Base-by-base conservation (phyloP, 2,888 invertebrate species). In the Xestoiulus laeticollis region DNA sequence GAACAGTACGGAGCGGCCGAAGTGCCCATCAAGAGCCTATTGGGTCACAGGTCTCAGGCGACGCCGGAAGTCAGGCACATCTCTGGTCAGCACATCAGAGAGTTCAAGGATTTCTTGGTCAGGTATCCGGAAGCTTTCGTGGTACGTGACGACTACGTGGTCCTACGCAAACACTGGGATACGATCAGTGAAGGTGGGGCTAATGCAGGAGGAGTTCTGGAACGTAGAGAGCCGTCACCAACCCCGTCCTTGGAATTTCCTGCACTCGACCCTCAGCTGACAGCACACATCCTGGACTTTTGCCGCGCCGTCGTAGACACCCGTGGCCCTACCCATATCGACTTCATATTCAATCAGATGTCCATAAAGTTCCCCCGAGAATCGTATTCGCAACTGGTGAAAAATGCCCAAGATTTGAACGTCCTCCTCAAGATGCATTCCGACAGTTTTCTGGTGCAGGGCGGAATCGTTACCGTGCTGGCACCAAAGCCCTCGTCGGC, bases 31-130 rank as follows among this genome's bases (percentile, higher is more conserved):
- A 97, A 97, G 92, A 98, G 98, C 92, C 94, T 99, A 90, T 94
- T 99, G 89, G 99, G 99, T 0, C 99, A 99, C 93, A 95, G 98
- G 90, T 97, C 97, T 90, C 98, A 94, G 91, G 99, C 99, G 32
- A 96, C 98, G 89, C 97, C 97, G 22, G 99, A 99, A 94, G 98
- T 99, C 90, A 95, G 99, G 89, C 97, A 98, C 92, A 97, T 98
- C 91, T 98, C 98, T 90, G 96, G 95, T 90, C 97, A 98, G 92
- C 97, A 98, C 92, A 96, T 97, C 91, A 96, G 96, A 92, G 98
- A 98, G 92, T 98, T 98, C 92, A 95, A 95, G 90, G 98, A 98
- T 89, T 98, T 98, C 92, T 93, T 98, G 22, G 91, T 94, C 89
- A 96, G 96, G 91, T 96, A 97, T 92, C 94, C 96, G 0, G 96